Evolutionary conservation across 1,140 invertebrate species (phyloP).

Genomic region (Drosophila lini): DNA sequence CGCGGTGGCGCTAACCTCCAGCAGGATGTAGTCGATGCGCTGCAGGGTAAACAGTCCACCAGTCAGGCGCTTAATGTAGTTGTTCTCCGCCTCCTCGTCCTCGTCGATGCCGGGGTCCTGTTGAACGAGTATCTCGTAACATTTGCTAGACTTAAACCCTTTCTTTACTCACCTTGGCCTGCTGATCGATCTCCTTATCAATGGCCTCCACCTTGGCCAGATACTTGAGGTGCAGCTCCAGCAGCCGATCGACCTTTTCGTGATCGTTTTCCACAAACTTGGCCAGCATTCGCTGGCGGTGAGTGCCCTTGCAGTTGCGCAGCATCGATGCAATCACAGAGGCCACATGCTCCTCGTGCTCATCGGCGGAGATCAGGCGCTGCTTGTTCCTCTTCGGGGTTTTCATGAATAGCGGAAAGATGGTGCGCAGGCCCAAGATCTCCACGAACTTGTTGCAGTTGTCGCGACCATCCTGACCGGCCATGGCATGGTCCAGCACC

Average conservation of each 20-base stretch:
- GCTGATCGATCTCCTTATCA: conserved; percentile 91
- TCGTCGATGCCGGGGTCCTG: conserved; percentile 85
- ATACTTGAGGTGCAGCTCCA: conserved; percentile 99
- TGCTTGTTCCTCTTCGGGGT: conserved; percentile 95
- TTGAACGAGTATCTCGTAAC: neutral
- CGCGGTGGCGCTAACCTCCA: conserved; percentile 94
- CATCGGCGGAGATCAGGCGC: conserved; percentile 93
- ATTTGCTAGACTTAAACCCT: no score
- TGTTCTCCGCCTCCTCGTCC: conserved; percentile 92
- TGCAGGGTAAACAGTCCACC: conserved; percentile 98
- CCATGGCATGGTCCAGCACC: conserved; percentile 98
- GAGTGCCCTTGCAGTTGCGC: conserved; percentile 95
- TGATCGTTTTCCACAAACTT: conserved; percentile 99
- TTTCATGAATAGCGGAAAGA: conserved; percentile 99
- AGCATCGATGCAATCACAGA: conserved; percentile 98
- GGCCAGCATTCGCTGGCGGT: conserved; percentile 94
- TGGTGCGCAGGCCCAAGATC: conserved; percentile 97
- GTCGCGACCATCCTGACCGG: conserved; percentile 95
- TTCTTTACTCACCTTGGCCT: conserved; percentile 78
- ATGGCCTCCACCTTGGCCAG: conserved; percentile 95
- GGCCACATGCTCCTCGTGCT: conserved; percentile 98
- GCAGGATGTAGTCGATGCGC: conserved; percentile 97
- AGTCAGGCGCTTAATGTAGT: conserved; percentile 95
- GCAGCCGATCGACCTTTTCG: conserved; percentile 98
- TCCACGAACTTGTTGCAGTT: conserved; percentile 99